These are phyloP conservation scores for Takifugu rubripes DNA, from an alignment of 2,797 vertebrate species.

Conservation along the genomic window DNA sequence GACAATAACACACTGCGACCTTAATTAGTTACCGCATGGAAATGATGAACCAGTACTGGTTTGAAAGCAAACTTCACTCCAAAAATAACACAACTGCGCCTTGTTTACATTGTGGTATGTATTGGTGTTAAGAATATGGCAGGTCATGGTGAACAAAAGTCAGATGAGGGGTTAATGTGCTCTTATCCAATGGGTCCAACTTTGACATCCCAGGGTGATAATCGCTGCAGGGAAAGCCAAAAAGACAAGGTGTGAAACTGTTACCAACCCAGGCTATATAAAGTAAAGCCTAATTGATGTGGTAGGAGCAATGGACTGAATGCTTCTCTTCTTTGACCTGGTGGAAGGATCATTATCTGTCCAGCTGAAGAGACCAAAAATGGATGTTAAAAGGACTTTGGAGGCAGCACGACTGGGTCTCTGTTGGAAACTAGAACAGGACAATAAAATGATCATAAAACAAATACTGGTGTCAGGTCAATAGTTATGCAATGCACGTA, in stretches of 20 bases:
- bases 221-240: constrained; percentile 41
- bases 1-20: background rate
- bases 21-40: background rate
- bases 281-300: constrained; percentile 68
- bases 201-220: constrained; percentile 59
- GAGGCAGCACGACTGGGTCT: background rate
- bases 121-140: background rate
- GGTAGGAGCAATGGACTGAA: constrained; percentile 50
- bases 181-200: constrained; percentile 47
- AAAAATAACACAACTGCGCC: background rate
- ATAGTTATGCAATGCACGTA: too few relatives aligned
- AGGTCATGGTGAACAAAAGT: constrained; percentile 5
- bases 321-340: constrained; percentile 29
- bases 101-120: too few relatives aligned
- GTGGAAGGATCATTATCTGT: constrained; percentile 12
- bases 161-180: constrained; percentile 35
- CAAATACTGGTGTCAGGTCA: too few relatives aligned
- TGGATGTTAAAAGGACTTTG: constrained; percentile 9
- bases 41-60: background rate
- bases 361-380: constrained; percentile 26
- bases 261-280: constrained; percentile 57
- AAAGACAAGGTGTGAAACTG: constrained; percentile 43
- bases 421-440: background rate
- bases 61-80: background rate
- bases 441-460: background rate